Conservation (phyloP, 1,140 invertebrate genomes). For the Saccostrea cuccullata region DNA sequence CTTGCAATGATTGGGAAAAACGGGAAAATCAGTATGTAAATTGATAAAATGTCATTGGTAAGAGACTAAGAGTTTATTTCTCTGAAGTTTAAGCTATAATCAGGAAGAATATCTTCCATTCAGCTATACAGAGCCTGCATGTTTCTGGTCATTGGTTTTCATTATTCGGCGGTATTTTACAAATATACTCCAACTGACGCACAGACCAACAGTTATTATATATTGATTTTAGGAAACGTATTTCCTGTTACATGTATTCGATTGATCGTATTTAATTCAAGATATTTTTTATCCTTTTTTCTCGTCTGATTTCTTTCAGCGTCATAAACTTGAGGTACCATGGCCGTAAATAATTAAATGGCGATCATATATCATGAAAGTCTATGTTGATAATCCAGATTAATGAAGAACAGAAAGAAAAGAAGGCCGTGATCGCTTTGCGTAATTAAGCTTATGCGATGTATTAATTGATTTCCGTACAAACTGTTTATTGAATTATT, state of each 20-base stretch:
- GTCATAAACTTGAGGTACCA: background rate
- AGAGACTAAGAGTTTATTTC: too few species aligned
- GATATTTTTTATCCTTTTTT: background rate
- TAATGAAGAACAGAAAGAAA: background rate
- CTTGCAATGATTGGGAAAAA: too few species aligned
- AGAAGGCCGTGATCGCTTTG: background rate
- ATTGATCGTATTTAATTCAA: too few species aligned
- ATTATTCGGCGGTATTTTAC: too few species aligned
- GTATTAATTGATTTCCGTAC: background rate
- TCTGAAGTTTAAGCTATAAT: too few species aligned
- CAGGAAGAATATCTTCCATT: too few species aligned
- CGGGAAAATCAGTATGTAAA: too few species aligned
- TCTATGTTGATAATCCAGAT: background rate
- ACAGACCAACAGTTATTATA: background rate
- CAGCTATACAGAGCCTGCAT: too few species aligned
- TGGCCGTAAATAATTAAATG: background rate
- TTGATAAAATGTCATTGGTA: too few species aligned
- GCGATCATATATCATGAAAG: background rate
- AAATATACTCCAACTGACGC: too few species aligned
- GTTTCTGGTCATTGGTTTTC: too few species aligned
- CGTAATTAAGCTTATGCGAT: background rate
- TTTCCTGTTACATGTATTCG: too few species aligned
- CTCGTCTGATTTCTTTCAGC: background rate
- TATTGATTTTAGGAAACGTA: background rate
- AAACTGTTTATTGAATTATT: slow-evolving; percentile 13